Evolutionary conservation across 2,113 vertebrate genomes (phyloP).

Genomic region (Nothoprocta pentlandii): DNA sequence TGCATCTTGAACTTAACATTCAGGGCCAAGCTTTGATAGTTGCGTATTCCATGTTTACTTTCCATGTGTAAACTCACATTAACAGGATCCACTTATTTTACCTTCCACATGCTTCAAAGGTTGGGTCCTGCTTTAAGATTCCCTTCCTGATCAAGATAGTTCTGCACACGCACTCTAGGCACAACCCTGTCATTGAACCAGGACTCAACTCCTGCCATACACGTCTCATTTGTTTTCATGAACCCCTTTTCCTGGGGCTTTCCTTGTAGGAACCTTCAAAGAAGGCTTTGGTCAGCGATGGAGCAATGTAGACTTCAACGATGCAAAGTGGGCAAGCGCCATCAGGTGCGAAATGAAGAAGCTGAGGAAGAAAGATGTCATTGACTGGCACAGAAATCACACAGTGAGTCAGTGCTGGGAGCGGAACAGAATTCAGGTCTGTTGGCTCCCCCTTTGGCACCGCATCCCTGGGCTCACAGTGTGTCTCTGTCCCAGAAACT

Average conservation of each 20-base stretch:
- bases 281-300: neutral
- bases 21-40: neutral
- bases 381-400: conserved; percentile 15
- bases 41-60: neutral
- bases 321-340: neutral
- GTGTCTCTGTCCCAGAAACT: neutral
- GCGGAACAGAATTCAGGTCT: neutral
- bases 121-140: neutral
- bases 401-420: conserved; percentile 8
- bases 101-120: neutral
- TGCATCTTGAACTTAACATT: neutral
- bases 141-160: neutral
- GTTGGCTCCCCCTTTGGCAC: conserved; percentile 13
- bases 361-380: neutral
- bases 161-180: neutral
- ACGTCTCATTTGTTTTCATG: neutral
- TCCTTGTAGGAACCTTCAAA: neutral
- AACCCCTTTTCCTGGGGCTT: neutral
- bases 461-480: rapidly evolving
- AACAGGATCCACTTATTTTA: neutral
- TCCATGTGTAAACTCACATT: neutral
- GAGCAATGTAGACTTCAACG: neutral
- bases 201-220: neutral
- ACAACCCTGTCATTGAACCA: neutral
- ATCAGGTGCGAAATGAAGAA: neutral